phyloP scores from a whole-genome alignment of 2,888 invertebrate genomes.

The Monoplex corrugatus region DNA sequence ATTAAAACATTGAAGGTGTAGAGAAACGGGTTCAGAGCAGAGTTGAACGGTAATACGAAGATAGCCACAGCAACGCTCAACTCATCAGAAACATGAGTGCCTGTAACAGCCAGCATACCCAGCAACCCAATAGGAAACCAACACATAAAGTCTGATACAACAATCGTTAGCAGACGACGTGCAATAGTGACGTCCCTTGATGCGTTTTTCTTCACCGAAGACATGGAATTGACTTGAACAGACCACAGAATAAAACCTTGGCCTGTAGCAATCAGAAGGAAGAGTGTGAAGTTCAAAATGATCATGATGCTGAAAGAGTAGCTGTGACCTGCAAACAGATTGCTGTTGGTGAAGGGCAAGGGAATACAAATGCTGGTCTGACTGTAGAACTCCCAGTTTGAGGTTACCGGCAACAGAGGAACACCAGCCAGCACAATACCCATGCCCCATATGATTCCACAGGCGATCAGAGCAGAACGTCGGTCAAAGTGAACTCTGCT shows the following conservation, averaged over 20 bases:
- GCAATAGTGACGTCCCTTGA: too few relatives aligned
- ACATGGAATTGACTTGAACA: not conserved
- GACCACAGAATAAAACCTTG: not conserved
- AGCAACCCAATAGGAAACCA: too few relatives aligned
- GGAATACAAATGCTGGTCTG: constrained; percentile 19
- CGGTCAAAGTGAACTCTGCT: not conserved
- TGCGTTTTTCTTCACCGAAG: too few relatives aligned
- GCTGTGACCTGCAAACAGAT: not conserved
- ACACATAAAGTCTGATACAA: too few relatives aligned
- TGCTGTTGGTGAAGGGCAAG: not conserved
- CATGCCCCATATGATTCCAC: not conserved
- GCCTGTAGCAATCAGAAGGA: not conserved
- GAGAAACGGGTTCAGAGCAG: too few relatives aligned
- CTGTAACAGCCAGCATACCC: too few relatives aligned
- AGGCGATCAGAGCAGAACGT: not conserved
- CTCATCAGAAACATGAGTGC: too few relatives aligned
- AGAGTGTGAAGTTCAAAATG: not conserved
- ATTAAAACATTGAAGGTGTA: too few relatives aligned
- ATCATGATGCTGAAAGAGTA: constrained; percentile 17
- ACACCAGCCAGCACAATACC: not conserved
- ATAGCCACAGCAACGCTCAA: too few relatives aligned
- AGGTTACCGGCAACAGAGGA: constrained; percentile 24
- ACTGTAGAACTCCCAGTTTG: constrained; percentile 33
- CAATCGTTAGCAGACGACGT: too few relatives aligned
- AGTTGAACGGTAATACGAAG: too few relatives aligned